Percentiles rank a stretch among this genome's conserved stretches.
These are phyloP conservation scores for Spilosoma lubricipeda DNA, from an alignment of 2,888 invertebrate genomes.

Conservation along the genomic window DNA sequence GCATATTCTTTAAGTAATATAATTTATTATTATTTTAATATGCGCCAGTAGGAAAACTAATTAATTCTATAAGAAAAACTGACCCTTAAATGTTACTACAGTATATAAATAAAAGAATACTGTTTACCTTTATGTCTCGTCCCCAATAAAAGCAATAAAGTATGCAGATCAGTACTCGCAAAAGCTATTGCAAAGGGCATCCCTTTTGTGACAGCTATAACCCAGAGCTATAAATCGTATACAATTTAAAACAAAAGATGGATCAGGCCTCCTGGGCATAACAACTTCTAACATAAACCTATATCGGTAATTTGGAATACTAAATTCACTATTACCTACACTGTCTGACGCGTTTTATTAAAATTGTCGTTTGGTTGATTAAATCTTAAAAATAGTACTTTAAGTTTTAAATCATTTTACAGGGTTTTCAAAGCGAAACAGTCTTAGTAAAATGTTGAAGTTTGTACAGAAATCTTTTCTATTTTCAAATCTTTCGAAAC, in stretches of 20 bases:
- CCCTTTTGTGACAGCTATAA: conserved; percentile 1
- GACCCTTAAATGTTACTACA: background rate
- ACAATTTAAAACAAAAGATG: conserved; percentile 1
- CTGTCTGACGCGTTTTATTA: background rate
- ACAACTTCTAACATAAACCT: background rate
- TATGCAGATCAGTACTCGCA: conserved; percentile 2
- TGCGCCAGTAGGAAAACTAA: background rate
- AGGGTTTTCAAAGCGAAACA: background rate
- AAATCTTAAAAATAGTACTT: background rate
- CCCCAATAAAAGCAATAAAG: conserved; percentile 1
- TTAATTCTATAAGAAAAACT: background rate
- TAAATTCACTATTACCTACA: background rate
- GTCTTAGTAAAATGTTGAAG: background rate
- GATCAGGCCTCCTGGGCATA: background rate
- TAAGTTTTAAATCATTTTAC: background rate
- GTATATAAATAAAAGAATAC: background rate
- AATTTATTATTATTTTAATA: background rate
- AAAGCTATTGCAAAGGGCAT: background rate
- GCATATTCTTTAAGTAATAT: background rate
- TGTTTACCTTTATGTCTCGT: background rate
- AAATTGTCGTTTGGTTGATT: background rate
- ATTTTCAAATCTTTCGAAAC: too few species aligned
- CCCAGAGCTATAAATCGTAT: background rate
- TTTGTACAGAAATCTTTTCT: too few species aligned
- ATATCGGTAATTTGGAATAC: background rate